These are phyloP conservation scores for Limulus polyphemus DNA, from an alignment of 2,888 invertebrate genomes.

Conservation along the genomic window DNA sequence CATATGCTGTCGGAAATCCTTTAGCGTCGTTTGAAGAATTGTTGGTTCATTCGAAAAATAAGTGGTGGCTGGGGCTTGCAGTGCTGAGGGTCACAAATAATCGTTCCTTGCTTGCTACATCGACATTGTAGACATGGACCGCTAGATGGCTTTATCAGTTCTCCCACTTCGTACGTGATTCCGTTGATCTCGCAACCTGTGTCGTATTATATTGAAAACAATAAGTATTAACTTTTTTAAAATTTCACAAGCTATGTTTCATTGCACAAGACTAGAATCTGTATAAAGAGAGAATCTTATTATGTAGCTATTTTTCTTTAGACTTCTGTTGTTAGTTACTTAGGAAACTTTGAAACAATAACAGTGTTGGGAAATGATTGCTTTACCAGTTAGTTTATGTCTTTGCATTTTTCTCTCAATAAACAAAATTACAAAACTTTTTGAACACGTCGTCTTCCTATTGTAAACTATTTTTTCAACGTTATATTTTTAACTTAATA, in stretches of 20 bases:
- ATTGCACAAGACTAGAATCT: neutral
- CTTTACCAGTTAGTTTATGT: too few relatives aligned
- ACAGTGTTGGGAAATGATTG: too few relatives aligned
- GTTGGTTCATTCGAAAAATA: slow-evolving; percentile 23
- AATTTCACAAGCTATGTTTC: neutral
- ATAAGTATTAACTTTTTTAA: neutral
- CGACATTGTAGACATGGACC: slow-evolving; percentile 89
- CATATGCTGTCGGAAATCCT: neutral
- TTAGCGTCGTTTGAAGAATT: slow-evolving; percentile 16
- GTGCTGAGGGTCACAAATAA: slow-evolving; percentile 84
- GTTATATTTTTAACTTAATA: too few relatives aligned
- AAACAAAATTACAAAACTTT: too few relatives aligned
- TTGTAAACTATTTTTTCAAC: too few relatives aligned
- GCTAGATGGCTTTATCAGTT: slow-evolving; percentile 68
- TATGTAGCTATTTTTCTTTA: neutral
- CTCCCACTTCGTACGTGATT: slow-evolving; percentile 69
- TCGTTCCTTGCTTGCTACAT: slow-evolving; percentile 85
- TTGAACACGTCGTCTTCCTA: too few relatives aligned
- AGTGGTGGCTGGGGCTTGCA: slow-evolving; percentile 25
- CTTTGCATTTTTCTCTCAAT: too few relatives aligned
- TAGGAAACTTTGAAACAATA: too few relatives aligned
- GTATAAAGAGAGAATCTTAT: neutral
- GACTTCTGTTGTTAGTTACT: neutral
- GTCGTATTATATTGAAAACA: neutral
- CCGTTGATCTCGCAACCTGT: slow-evolving; percentile 72